These are phyloP conservation scores for Eulemur rubriventer DNA, from an alignment of 2,797 vertebrate genomes.

Conservation along the genomic window DNA sequence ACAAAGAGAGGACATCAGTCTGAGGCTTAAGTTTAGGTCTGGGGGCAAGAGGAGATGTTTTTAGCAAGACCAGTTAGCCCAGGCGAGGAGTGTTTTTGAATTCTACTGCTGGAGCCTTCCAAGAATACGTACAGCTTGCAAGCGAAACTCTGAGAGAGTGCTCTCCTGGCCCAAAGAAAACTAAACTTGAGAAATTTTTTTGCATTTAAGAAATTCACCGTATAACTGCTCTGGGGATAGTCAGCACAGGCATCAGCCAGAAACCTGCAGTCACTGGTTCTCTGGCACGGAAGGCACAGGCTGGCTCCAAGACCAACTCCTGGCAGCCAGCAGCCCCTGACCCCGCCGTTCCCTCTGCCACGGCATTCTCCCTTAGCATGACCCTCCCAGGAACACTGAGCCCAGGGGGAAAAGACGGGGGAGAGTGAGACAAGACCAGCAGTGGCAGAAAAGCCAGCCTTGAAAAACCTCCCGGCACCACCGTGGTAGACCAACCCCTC, in stretches of 20 bases:
- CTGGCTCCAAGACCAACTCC: background rate
- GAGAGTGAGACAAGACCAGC: background rate
- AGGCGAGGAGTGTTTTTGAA: background rate
- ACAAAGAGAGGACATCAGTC: background rate
- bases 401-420: background rate
- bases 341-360: accelerated
- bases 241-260: background rate
- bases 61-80: background rate
- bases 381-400: background rate
- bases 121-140: background rate
- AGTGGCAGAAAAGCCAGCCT: background rate
- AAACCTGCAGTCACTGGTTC: background rate
- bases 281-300: background rate
- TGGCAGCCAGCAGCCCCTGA: background rate
- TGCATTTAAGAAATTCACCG: background rate
- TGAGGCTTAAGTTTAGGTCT: background rate
- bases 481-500: background rate
- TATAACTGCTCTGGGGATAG: background rate
- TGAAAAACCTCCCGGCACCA: background rate
- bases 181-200: background rate
- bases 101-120: background rate
- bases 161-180: background rate
- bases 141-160: background rate
- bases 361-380: background rate
- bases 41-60: background rate